Percentiles rank a stretch among this genome's conserved stretches.
These are phyloP conservation scores for Pangasius mekongensis DNA, from an alignment of 2,797 vertebrate genomes.

Conservation along the genomic window DNA sequence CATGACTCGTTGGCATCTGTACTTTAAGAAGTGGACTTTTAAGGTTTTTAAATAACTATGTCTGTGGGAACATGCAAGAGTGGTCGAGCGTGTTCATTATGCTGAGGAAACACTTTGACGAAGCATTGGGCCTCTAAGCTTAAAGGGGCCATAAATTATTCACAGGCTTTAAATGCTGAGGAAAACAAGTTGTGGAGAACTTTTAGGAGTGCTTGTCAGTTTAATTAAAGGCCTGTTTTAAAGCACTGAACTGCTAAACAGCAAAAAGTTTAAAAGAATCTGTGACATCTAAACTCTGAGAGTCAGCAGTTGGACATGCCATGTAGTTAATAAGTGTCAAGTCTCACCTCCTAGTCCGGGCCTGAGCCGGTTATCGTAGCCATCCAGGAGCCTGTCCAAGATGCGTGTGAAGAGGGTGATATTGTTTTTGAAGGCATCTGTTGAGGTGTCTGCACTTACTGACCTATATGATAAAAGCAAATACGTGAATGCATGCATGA, in stretches of 20 bases:
- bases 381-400: conserved; percentile 96
- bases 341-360: conserved; percentile 94
- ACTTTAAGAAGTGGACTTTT: neutral
- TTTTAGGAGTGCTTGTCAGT: conserved; percentile 1
- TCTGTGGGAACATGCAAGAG: neutral
- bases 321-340: neutral
- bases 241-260: neutral
- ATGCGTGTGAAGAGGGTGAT: conserved; percentile 97
- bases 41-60: neutral
- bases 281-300: neutral
- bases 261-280: neutral
- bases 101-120: conserved; percentile 1
- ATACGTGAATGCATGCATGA: neutral
- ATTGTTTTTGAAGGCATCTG: conserved; percentile 94
- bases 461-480: conserved; percentile 37
- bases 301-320: neutral
- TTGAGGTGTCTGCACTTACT: conserved; percentile 53
- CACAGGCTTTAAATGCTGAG: conserved; percentile 9
- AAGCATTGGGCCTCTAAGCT: neutral
- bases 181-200: neutral
- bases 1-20: neutral
- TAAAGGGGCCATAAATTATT: conserved; percentile 18
- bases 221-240: conserved; percentile 10
- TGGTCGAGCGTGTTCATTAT: neutral
- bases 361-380: conserved; percentile 97